These are phyloP conservation scores for Ciconia boyciana DNA, from an alignment of 2,113 vertebrate genomes.

Conservation along the genomic window DNA sequence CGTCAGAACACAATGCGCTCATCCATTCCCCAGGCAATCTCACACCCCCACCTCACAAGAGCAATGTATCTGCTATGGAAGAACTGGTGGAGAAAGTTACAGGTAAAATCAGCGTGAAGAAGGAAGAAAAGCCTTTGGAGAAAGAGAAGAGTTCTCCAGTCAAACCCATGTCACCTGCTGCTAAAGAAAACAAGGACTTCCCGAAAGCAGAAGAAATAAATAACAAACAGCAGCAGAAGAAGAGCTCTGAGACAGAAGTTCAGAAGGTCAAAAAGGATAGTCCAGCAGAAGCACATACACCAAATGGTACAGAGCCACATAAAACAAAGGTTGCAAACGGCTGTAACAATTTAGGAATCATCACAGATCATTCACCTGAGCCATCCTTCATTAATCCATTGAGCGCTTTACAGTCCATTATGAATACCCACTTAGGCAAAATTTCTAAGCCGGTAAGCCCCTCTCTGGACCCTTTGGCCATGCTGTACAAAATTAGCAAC, in stretches of 20 bases:
- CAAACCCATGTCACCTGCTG: conserved; percentile 78
- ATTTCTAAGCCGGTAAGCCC: conserved; percentile 90
- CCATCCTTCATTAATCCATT: conserved; percentile 93
- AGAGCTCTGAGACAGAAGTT: conserved; percentile 75
- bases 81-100: conserved; percentile 97
- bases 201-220: conserved; percentile 75
- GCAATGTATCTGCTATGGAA: conserved; percentile 96
- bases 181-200: conserved; percentile 85
- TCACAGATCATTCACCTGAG: conserved; percentile 94
- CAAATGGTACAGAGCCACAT: conserved; percentile 83
- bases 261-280: conserved; percentile 87
- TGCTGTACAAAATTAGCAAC: conserved; percentile 96
- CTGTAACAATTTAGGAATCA: conserved; percentile 89
- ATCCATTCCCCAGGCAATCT: conserved; percentile 87
- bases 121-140: conserved; percentile 82
- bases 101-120: conserved; percentile 87
- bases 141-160: conserved; percentile 74
- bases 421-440: conserved; percentile 98
- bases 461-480: conserved; percentile 89
- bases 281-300: conserved; percentile 75
- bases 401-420: conserved; percentile 96
- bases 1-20: conserved; percentile 81
- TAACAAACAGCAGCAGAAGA: conserved; percentile 74
- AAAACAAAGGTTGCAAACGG: conserved; percentile 88
- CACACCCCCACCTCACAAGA: conserved; percentile 89